A percentile compares a stretch with the other conserved stretches of the same genome.
phyloP scores from a whole-genome alignment of 2,888 invertebrate species.

The Diplolepis rosae region DNA sequence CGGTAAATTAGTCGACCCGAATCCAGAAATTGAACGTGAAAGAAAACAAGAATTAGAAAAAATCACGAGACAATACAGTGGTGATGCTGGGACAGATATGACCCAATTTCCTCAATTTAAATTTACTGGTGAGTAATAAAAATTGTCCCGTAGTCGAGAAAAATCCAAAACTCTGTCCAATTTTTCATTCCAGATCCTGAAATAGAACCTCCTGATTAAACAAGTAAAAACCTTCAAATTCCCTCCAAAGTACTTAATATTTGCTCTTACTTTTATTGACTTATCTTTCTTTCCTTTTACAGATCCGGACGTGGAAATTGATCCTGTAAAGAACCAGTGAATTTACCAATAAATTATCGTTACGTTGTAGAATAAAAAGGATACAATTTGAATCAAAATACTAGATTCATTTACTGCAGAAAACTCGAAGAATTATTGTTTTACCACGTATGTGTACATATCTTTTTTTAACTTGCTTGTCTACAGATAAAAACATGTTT shows the following conservation, averaged over 20 bases:
- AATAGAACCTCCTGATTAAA: constrained; percentile 3
- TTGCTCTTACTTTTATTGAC: not conserved
- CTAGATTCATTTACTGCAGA: constrained; percentile 10
- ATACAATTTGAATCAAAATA: constrained; percentile 41
- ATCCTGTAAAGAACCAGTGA: not conserved
- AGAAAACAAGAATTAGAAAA: constrained; percentile 87
- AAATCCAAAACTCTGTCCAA: not conserved
- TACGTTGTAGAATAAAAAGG: constrained; percentile 39
- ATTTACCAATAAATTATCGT: constrained; percentile 37
- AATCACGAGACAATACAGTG: constrained; percentile 85
- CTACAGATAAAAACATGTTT: not conserved
- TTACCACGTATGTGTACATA: not conserved
- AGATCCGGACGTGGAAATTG: constrained; percentile 58
- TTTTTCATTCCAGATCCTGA: constrained; percentile 7
- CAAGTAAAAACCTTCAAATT: constrained; percentile 5
- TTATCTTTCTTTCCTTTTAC: constrained; percentile 46
- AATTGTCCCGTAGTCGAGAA: not conserved
- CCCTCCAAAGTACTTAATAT: not conserved
- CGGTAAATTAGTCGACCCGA: constrained; percentile 88
- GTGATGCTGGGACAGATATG: constrained; percentile 87
- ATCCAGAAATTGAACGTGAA: constrained; percentile 84
- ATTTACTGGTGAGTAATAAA: constrained; percentile 77
- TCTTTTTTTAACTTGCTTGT: not conserved
- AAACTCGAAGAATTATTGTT: not conserved
- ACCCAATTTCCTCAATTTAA: constrained; percentile 91